Base-by-base conservation (phyloP, 2,797 vertebrate genomes). In the Eulemur rubriventer region DNA sequence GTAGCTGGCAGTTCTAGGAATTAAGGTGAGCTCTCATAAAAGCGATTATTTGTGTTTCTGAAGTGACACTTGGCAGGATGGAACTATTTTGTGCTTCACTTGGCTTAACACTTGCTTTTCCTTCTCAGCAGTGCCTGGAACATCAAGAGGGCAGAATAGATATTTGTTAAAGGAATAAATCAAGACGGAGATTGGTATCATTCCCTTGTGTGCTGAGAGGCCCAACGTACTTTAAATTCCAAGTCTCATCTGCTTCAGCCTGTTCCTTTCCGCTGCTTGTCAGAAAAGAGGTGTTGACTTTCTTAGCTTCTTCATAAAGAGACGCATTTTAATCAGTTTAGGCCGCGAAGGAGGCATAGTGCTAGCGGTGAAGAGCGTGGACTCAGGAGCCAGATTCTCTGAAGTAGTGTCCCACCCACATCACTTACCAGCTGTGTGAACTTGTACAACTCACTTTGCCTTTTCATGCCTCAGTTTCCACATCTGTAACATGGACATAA, bases 161-260 rank as follows among this genome's bases (percentile, higher is more conserved):
- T 95, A 65, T 85, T 48, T 96, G 88, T 70, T 94, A 85, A 90
- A 57, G 41, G 75, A 95, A 67, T 92, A 97, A 91, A 95, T 91
- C 67, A 94, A 91, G 48, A 88, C 14, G 12, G 81, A 86, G 30
- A 41, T 43, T 92, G 94, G 30, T 85, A 75, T 88, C 50, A 8
- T 81, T 85, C 75, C 43, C 41, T 70, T 72, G 78, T 38, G 81
- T 91, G 57, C 80, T 48, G 70, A 94, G 90, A 86, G 20, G 52
- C 57, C 67, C 88, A 59, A 76, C 57, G 43, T 70, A 69, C 61
- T 75, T 92, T 80, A 52, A 80, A 89, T 83, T 82, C 76, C 7
- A 52, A 5, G 24, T 59, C 18, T n/a, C 55, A 61, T 85, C 92
- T 89, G 43, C 79, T 75, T 50, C 38, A 59, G 38, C 35, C 65